Conservation (phyloP, 2,113 vertebrate genomes). For the Odobenus rosmarus region DNA sequence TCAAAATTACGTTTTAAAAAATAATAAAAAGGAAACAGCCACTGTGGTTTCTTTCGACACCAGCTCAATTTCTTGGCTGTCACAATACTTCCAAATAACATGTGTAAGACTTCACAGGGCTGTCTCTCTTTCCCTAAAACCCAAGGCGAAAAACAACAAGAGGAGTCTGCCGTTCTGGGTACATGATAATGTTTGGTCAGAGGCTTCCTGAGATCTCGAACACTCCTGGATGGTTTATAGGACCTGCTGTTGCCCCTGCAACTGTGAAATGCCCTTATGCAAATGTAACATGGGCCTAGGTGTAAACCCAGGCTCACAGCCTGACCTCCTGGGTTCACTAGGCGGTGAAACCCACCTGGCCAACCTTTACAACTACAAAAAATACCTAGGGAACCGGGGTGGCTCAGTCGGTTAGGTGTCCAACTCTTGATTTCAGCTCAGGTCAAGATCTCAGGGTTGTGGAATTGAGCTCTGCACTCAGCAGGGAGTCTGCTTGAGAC, state of each 20-base stretch:
- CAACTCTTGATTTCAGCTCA: background rate
- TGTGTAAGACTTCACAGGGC: background rate
- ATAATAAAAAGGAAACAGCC: slow-evolving; percentile 77
- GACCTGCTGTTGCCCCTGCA: background rate
- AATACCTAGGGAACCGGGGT: background rate
- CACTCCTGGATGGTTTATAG: background rate
- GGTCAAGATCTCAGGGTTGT: background rate
- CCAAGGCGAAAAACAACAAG: slow-evolving; percentile 8
- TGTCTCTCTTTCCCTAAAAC: slow-evolving; percentile 62
- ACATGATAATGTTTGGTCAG: background rate
- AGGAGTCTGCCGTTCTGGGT: background rate
- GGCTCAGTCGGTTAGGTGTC: background rate
- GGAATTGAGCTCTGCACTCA: background rate
- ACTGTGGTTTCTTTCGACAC: slow-evolving; percentile 72
- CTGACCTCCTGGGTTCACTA: background rate
- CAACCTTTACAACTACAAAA: background rate
- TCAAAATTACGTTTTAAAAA: slow-evolving; percentile 79
- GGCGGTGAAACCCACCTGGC: background rate
- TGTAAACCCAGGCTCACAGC: background rate
- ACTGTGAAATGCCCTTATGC: background rate
- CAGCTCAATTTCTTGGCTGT: slow-evolving; percentile 75
- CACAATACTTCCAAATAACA: slow-evolving; percentile 74
- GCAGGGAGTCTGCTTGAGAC: background rate
- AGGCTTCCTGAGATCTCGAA: background rate
- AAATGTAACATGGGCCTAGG: background rate